Evolutionary conservation across 2,113 vertebrate species (phyloP).

Genomic region (Leucoraja erinaceus): DNA sequence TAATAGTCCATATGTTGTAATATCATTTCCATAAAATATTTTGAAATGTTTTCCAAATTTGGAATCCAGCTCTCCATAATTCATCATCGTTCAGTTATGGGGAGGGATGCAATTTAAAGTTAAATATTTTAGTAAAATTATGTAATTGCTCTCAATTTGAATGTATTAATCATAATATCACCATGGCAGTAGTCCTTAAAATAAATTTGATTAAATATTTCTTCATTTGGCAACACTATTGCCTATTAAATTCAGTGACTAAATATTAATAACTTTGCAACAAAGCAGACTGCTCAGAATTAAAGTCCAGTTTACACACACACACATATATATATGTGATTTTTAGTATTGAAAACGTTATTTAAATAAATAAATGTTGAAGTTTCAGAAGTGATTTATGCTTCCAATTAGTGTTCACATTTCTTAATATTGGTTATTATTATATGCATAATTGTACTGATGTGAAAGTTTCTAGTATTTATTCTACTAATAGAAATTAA

Average conservation of each 20-base stretch:
- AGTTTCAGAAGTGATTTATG: background rate
- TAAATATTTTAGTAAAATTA: background rate
- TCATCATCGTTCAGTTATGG: background rate
- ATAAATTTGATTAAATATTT: background rate
- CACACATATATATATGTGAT: background rate
- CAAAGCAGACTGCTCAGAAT: no score
- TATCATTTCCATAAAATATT: background rate
- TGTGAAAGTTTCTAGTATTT: background rate
- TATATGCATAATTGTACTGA: background rate
- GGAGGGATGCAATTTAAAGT: background rate
- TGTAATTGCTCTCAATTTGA: background rate
- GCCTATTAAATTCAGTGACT: background rate
- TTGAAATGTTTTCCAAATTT: background rate
- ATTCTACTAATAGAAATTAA: background rate
- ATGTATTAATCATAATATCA: background rate
- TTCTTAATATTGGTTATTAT: background rate
- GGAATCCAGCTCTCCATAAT: background rate
- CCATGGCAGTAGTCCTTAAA: background rate
- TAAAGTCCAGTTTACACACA: background rate
- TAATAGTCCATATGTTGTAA: background rate
- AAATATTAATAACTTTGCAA: background rate
- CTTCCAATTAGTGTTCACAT: background rate
- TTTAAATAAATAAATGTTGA: background rate
- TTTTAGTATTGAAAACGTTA: background rate
- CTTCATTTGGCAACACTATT: background rate